A percentile compares a stretch with the other conserved stretches of the same genome.
These are phyloP conservation scores for Caenorhabditis latens DNA, from an alignment of 1,140 invertebrate species.

Conservation along the genomic window DNA sequence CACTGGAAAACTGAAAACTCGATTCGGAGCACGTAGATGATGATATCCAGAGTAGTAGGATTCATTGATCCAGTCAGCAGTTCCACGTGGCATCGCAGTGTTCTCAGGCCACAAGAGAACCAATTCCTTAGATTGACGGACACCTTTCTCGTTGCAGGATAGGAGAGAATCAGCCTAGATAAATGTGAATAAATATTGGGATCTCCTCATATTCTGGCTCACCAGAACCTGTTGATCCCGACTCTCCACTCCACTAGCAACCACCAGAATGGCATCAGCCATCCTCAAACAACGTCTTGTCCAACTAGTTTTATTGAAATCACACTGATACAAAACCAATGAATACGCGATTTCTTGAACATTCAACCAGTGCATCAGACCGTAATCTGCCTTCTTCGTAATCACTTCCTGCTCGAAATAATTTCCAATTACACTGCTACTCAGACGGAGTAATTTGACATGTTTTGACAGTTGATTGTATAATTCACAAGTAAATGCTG, in stretches of 20 bases:
- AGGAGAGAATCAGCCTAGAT: slow-evolving; percentile 82
- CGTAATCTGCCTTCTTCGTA: slow-evolving; percentile 79
- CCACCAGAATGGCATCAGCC: slow-evolving; percentile 96
- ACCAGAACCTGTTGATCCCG: slow-evolving; percentile 71
- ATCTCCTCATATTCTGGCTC: slow-evolving; percentile 78
- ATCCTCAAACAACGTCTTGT: slow-evolving; percentile 96
- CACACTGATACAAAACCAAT: slow-evolving; percentile 95
- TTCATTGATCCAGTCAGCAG: slow-evolving; percentile 94
- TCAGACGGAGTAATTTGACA: slow-evolving; percentile 80
- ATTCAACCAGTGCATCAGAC: slow-evolving; percentile 94
- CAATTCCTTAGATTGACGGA: slow-evolving; percentile 96
- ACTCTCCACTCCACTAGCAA: slow-evolving; percentile 81
- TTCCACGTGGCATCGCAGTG: slow-evolving; percentile 87
- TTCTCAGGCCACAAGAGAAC: slow-evolving; percentile 91
- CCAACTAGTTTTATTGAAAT: slow-evolving; percentile 90
- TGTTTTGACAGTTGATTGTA: slow-evolving; percentile 93
- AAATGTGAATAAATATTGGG: background rate
- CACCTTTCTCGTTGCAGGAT: slow-evolving; percentile 86
- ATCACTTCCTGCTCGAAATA: slow-evolving; percentile 72
- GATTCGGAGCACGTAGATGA: slow-evolving; percentile 93
- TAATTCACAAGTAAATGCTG: slow-evolving; percentile 95
- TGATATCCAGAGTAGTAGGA: slow-evolving; percentile 97
- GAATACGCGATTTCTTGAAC: slow-evolving; percentile 97
- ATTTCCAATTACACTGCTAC: slow-evolving; percentile 68
- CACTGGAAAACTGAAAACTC: slow-evolving; percentile 82